These are phyloP conservation scores for Amphibalanus amphitrite DNA, from an alignment of 1,140 invertebrate genomes.

Conservation along the genomic window DNA sequence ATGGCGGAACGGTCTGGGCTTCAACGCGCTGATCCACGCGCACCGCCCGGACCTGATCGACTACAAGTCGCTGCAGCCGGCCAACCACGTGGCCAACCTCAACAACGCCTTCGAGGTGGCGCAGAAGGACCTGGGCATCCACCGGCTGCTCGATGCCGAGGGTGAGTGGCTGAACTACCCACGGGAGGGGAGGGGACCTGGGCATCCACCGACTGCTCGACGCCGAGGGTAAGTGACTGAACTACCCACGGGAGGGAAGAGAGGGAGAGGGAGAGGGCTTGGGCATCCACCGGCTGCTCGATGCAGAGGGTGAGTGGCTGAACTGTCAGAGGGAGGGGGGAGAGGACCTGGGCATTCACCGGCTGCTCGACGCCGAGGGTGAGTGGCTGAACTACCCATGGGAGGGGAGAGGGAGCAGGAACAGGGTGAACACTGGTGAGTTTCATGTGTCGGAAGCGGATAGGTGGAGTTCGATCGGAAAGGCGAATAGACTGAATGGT, in stretches of 20 bases:
- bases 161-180: too few relatives aligned
- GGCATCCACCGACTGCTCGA: conserved; percentile 70
- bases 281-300: conserved; percentile 65
- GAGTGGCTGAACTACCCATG: too few relatives aligned
- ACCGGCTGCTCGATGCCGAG: conserved; percentile 65
- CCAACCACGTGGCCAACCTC: conserved; percentile 72
- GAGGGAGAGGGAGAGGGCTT: too few relatives aligned
- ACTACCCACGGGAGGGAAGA: too few relatives aligned
- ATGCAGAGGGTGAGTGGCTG: conserved; percentile 66
- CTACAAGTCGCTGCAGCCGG: conserved; percentile 52
- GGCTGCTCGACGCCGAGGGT: conserved; percentile 67
- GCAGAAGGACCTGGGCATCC: conserved; percentile 76
- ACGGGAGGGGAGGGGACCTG: too few relatives aligned
- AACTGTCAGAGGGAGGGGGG: too few relatives aligned
- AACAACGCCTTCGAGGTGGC: conserved; percentile 92
- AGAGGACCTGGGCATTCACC: conserved; percentile 75
- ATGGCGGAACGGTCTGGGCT: conserved; percentile 88
- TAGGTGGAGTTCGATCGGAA: too few relatives aligned
- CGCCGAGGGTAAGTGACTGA: conserved; percentile 62
- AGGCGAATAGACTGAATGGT: too few relatives aligned
- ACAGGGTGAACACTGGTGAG: too few relatives aligned
- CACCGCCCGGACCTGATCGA: conserved; percentile 86
- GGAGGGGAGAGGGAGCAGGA: too few relatives aligned
- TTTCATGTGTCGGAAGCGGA: too few relatives aligned
- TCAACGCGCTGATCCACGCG: conserved; percentile 91